A percentile compares a stretch with the other conserved stretches of the same genome.
phyloP scores from a whole-genome alignment of 2,113 vertebrate species.

The Excalfactoria chinensis region DNA sequence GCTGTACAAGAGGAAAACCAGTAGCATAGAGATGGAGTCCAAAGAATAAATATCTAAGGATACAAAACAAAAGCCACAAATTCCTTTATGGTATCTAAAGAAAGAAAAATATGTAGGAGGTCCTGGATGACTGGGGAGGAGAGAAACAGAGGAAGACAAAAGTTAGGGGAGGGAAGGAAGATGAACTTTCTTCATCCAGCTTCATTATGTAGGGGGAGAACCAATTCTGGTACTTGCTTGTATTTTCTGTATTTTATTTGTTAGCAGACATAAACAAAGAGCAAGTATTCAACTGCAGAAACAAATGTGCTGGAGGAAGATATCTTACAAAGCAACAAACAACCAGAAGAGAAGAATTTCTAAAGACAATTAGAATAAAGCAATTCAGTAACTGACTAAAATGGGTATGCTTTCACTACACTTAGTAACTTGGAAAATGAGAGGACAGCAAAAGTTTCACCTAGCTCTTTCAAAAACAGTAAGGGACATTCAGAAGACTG shows the following conservation, averaged over 20 bases:
- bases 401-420: neutral
- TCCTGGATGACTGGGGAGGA: neutral
- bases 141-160: slow-evolving; percentile 3
- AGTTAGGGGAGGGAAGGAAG: neutral
- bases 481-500: neutral
- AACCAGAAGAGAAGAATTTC: neutral
- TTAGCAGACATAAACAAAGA: neutral
- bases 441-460: neutral
- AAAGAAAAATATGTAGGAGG: neutral
- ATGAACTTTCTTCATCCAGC: neutral
- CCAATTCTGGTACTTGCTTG: neutral
- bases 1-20: neutral
- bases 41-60: neutral
- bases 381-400: neutral
- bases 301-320: neutral
- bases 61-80: slow-evolving; percentile 37
- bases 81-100: neutral
- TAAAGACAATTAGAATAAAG: neutral
- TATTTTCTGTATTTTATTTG: neutral
- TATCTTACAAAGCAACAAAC: neutral
- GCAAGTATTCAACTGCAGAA: neutral
- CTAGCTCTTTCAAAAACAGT: neutral
- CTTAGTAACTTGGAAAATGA: neutral
- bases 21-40: neutral
- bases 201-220: neutral